Percentiles rank a stretch among this genome's conserved stretches.
Conservation (phyloP, 2,797 vertebrate genomes). For the Threskiornis aethiopicus region DNA sequence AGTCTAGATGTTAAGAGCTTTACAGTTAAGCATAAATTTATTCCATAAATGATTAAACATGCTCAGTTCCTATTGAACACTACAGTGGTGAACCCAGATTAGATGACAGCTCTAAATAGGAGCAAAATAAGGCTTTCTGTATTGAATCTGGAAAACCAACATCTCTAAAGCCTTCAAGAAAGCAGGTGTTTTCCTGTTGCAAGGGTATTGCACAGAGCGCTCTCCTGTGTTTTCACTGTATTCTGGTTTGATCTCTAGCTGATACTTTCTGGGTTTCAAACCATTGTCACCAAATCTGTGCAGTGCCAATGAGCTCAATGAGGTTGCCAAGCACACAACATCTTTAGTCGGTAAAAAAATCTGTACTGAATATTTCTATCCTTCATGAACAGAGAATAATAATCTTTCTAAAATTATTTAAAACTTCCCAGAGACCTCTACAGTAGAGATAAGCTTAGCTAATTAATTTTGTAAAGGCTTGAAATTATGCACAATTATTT, state of each 20-base stretch:
- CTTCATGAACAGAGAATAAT: neutral
- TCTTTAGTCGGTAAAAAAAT: neutral
- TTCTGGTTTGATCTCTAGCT: neutral
- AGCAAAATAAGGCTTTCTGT: neutral
- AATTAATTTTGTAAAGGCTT: neutral
- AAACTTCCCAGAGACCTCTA: neutral
- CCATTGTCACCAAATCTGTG: neutral
- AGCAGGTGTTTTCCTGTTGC: neutral
- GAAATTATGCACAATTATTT: neutral
- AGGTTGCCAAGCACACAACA: neutral
- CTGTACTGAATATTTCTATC: neutral
- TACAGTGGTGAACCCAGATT: neutral
- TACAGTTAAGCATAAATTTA: neutral
- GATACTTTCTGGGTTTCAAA: neutral
- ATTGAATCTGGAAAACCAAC: neutral
- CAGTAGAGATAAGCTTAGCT: neutral
- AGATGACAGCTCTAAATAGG: neutral
- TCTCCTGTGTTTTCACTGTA: neutral
- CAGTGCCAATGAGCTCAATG: neutral
- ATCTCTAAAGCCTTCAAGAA: neutral
- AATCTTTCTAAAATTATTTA: neutral
- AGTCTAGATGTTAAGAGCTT: neutral
- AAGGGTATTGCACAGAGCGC: neutral
- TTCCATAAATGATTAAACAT: neutral
- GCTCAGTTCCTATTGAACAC: neutral